Evolutionary conservation across 1,140 invertebrate species (phyloP).

Genomic region (Bombyx mandarina): DNA sequence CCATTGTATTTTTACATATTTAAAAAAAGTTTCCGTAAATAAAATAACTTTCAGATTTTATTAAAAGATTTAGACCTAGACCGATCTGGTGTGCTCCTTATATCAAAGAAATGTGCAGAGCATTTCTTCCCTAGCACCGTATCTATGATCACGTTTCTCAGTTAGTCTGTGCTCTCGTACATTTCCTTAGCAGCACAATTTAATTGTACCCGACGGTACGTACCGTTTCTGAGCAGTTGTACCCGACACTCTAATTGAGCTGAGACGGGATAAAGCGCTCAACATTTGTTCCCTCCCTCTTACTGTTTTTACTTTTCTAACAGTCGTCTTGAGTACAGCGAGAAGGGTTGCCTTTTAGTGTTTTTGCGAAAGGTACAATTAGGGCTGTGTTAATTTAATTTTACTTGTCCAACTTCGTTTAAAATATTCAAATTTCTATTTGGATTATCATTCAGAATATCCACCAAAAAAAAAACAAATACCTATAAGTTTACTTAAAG

Average conservation of each 20-base stretch:
- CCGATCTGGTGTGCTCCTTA: no score
- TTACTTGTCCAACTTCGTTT: background rate
- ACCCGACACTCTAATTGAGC: slow-evolving; percentile 7
- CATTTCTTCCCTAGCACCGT: background rate
- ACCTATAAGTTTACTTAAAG: no score
- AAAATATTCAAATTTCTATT: no score
- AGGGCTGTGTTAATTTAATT: background rate
- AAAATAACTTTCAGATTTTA: no score
- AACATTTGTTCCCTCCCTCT: slow-evolving; percentile 8
- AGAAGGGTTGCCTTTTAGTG: slow-evolving; percentile 9
- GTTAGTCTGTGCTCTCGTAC: background rate
- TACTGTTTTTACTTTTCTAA: slow-evolving; percentile 3
- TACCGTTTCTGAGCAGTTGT: slow-evolving; percentile 1
- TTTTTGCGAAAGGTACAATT: background rate
- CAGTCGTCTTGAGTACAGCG: slow-evolving; percentile 1
- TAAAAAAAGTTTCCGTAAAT: no score
- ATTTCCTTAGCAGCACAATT: slow-evolving; percentile 7
- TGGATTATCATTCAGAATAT: no score
- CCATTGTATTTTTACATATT: no score
- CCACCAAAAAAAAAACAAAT: no score
- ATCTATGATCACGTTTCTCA: background rate
- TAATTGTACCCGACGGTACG: slow-evolving; percentile 5
- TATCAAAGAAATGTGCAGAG: background rate
- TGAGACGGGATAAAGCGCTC: slow-evolving; percentile 6
- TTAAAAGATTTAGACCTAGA: no score